Conservation (phyloP, 2,888 invertebrate species). For the Lordiphosa fenestrarum region DNA sequence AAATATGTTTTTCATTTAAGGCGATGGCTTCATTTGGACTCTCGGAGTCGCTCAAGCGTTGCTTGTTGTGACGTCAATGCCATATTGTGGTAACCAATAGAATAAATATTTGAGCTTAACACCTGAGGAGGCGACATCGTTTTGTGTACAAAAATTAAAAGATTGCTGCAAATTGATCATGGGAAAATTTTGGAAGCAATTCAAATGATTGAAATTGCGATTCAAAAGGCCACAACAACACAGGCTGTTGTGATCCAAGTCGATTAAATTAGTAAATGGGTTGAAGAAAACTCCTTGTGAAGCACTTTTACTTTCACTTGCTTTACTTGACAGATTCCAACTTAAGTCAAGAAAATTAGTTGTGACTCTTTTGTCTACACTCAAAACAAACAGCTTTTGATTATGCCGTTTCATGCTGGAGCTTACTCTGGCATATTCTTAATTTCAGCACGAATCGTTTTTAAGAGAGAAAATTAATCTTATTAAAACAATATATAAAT, state of each 20-base stretch:
- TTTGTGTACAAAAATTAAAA: constrained; percentile 30
- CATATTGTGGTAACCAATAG: constrained; percentile 25
- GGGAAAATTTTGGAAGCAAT: constrained; percentile 18
- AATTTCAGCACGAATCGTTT: too few relatives aligned
- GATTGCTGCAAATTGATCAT: constrained; percentile 27
- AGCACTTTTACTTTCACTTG: too few relatives aligned
- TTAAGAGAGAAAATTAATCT: too few relatives aligned
- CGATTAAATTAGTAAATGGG: too few relatives aligned
- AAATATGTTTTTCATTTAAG: neutral
- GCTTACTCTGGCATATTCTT: too few relatives aligned
- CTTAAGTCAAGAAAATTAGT: too few relatives aligned
- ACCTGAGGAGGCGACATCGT: constrained; percentile 34
- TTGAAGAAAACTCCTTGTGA: too few relatives aligned
- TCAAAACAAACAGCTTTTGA: too few relatives aligned
- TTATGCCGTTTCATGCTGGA: too few relatives aligned
- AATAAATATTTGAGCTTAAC: constrained; percentile 31
- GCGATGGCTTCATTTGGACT: neutral
- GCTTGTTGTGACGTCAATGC: constrained; percentile 43
- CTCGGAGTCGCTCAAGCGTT: constrained; percentile 1
- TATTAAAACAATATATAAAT: too few relatives aligned
- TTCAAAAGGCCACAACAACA: neutral
- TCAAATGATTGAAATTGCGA: constrained; percentile 20
- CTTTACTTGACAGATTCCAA: too few relatives aligned
- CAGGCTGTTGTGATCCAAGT: neutral
- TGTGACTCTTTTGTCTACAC: too few relatives aligned